These are phyloP conservation scores for Crenichthys baileyi DNA, from an alignment of 2,797 vertebrate genomes.

Conservation along the genomic window DNA sequence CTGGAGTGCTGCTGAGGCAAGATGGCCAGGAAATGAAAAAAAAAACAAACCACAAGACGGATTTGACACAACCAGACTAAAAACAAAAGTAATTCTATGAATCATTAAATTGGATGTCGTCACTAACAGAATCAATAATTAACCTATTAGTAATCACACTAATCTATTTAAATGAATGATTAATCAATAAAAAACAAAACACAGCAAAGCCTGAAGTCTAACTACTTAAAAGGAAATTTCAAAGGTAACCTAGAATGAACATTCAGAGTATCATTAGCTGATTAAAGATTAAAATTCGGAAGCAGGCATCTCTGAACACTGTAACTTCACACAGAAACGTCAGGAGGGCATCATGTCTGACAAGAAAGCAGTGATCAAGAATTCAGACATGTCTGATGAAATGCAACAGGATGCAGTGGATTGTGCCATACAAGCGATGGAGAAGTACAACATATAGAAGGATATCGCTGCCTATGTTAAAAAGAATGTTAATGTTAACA, in stretches of 20 bases:
- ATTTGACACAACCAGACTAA: neutral
- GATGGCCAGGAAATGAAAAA: neutral
- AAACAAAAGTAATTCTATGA: neutral
- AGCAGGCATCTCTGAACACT: slow-evolving; percentile 58
- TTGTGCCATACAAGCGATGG: too few species aligned
- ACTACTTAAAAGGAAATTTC: too few species aligned
- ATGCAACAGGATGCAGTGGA: slow-evolving; percentile 97
- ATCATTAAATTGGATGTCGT: neutral
- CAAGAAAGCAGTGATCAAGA: slow-evolving; percentile 99
- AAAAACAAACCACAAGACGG: neutral
- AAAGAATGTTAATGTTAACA: too few species aligned
- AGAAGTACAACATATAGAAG: too few species aligned
- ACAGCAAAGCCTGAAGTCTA: neutral
- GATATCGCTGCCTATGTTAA: too few species aligned
- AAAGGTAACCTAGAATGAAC: neutral
- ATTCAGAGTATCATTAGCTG: neutral
- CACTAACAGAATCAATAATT: neutral
- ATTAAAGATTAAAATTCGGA: slow-evolving; percentile 1
- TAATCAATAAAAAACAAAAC: neutral
- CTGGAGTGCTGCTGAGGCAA: neutral
- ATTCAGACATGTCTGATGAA: slow-evolving; percentile 99
- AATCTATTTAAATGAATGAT: too few species aligned
- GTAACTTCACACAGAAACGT: slow-evolving; percentile 31
- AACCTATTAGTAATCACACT: too few species aligned
- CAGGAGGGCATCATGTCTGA: slow-evolving; percentile 90